Conservation (phyloP, 37 sponge, comb jelly and placozoan species). For the Diacarnus erythraeanus region DNA sequence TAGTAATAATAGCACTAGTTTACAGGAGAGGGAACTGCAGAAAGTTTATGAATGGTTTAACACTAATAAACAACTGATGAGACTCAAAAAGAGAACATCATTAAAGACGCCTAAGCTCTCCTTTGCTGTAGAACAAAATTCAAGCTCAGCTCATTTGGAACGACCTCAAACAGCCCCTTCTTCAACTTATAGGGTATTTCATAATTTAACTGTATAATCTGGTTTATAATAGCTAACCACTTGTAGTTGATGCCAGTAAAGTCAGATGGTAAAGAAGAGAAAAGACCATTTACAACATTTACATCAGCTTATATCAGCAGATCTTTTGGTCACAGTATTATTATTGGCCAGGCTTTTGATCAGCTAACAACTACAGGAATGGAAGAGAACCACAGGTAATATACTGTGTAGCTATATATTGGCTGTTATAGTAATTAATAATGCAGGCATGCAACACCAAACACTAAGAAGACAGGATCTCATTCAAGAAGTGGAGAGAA, state of each 20-base stretch:
- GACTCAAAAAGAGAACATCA: not conserved
- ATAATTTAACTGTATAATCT: not conserved
- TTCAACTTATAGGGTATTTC: constrained; percentile 3
- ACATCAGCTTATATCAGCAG: constrained; percentile 28
- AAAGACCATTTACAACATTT: not conserved
- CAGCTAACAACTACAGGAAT: not conserved
- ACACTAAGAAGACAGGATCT: too few species aligned
- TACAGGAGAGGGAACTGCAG: constrained; percentile 48
- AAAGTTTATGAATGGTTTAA: constrained; percentile 56
- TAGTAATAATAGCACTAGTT: constrained; percentile 34
- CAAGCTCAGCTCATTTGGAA: not conserved
- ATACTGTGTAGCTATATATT: too few species aligned
- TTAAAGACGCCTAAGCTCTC: constrained; percentile 18
- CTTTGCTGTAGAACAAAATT: not conserved
- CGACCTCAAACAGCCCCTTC: constrained; percentile 57
- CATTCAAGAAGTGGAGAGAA: too few species aligned
- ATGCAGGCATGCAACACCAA: too few species aligned
- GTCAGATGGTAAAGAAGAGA: too few species aligned
- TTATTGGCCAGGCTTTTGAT: constrained; percentile 14
- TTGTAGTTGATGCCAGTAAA: too few species aligned
- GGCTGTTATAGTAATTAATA: too few species aligned
- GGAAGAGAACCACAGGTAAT: too few species aligned
- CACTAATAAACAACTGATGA: constrained; percentile 50
- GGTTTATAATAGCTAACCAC: not conserved
- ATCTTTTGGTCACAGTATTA: not conserved